Evolutionary conservation across 1,140 invertebrate species (phyloP), one percentile per base, ranked within the genome.

Genomic region (Drosophila rufa): DNA sequence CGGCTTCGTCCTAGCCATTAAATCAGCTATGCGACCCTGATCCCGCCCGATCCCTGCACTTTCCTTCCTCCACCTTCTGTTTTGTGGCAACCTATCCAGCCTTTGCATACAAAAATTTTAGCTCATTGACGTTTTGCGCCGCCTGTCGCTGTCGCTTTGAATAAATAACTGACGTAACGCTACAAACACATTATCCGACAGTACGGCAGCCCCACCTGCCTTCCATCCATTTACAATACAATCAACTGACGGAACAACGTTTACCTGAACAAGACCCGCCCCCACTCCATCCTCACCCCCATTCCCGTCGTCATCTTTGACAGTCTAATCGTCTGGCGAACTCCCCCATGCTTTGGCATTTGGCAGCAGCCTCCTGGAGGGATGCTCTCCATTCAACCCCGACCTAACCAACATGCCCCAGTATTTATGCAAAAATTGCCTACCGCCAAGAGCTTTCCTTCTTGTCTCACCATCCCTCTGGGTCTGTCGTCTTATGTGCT

Each of bases 121-220:
- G 82, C 75, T 71, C 83, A 92, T 91, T 89, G 91, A 92, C 81
- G 85, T 92, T 92, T 91, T 89, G 77, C 82, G 83, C 84, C 71
- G 80, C 65, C 82, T 60, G 75, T 59, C 64, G 64, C 75, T 92
- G 90, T 92, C 90, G 75, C 81, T 87, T 91, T 89, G 76, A 87
- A 92, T 92, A 91, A 82, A 91, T 91, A 80, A 92, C 80, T 87
- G 76, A 82, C 83, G 81, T 85, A 76, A 74, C 68, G 86, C 71
- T 67, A 79, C 85, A 81, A 86, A 90, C 85, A 89, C 85, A 89
- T 89, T 89, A 84, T 67, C 78, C 80, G 59, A 51, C 59, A 56
- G 60, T 8, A 51, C 22, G 66, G n/a, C 61, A 33, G 19, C 47
- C 30, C 19, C n/a, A 5, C 57, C 47, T n/a, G 17, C 38, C 17